Evolutionary conservation across 2,797 vertebrate species (phyloP), one percentile per base, ranked within the genome.

Genomic region (Ataeniobius toweri): DNA sequence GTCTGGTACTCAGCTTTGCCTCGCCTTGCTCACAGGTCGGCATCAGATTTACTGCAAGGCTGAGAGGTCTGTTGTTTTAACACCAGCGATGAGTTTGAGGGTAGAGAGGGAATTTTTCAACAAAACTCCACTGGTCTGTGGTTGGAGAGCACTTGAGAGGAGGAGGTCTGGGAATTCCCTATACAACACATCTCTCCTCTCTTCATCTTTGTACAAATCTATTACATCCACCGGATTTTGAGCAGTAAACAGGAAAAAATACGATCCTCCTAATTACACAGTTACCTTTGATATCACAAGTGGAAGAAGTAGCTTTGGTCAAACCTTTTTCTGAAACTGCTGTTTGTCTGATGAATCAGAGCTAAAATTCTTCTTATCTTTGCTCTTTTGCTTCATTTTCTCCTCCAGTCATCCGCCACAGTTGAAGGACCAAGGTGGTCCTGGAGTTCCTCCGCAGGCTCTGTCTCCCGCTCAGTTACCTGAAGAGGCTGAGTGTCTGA

Each of bases 401-500:
- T 63, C 31, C 31, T 74, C 9, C 76, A 98, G 97, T 89, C 95
- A 97, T 71, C 96, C 97, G 58, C 94, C 96, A 80, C 97, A 96
- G 71, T 75, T 96, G 5, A 98, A 98, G 90, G 97, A 98, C 74
- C 94, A 94, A 78, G 85, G 82, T 63, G 77, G 94, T 95, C 74
- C 94, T 26, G 82, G 95, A 92, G 80, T 20, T 71, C 97, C 95
- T 39, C 97, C 91, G 83, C 96, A 94, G 78, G 94, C 95, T 50
- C 94, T 97, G 73, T 95, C 97, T 0, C 93, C 97, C 1, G 96
- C 96, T 71, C 97, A 96, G 94, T 91, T 97, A 28, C 97, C 97
- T 0, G 97, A 98, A 5, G 98, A 99, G 82, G 96, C 97, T 0
- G 98, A 99, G 91, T 98, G 98, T 80, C 94, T 98, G 90, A 98